phyloP scores from a whole-genome alignment of 2,113 vertebrate genomes.

The Rhinopomastus cyanomelas region DNA sequence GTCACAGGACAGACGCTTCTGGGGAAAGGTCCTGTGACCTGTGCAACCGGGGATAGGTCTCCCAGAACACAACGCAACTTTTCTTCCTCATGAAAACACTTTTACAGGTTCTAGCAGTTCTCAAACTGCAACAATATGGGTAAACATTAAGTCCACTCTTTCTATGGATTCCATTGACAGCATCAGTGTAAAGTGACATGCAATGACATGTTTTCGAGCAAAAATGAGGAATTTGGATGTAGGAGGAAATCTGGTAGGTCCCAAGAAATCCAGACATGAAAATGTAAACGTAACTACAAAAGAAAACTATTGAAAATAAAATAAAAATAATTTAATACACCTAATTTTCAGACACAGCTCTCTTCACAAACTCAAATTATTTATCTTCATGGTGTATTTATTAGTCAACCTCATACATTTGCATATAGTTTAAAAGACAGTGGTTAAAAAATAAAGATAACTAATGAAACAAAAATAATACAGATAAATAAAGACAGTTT shows the following conservation, averaged over 20 bases:
- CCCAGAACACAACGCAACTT: too few species aligned
- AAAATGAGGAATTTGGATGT: not conserved
- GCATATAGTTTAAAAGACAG: not conserved
- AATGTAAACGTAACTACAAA: not conserved
- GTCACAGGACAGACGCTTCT: too few species aligned
- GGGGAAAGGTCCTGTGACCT: too few species aligned
- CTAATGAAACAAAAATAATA: not conserved
- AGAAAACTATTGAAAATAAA: not conserved
- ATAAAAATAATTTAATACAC: not conserved
- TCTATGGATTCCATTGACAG: not conserved
- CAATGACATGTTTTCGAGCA: not conserved
- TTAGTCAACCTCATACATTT: not conserved
- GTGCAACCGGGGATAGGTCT: too few species aligned
- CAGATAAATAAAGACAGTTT: not conserved
- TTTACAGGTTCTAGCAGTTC: too few species aligned
- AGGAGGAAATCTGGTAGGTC: too few species aligned
- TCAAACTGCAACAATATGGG: too few species aligned
- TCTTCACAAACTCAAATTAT: not conserved
- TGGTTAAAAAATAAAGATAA: not conserved
- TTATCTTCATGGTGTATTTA: not conserved
- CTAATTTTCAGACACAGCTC: not conserved
- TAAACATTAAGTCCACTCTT: too few species aligned
- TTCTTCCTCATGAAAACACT: too few species aligned
- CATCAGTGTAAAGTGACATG: not conserved
- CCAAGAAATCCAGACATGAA: not conserved